Evolutionary conservation across 2,888 invertebrate genomes (phyloP), one percentile per base, ranked within the genome.

Genomic region (Bruchidius siliquastri): DNA sequence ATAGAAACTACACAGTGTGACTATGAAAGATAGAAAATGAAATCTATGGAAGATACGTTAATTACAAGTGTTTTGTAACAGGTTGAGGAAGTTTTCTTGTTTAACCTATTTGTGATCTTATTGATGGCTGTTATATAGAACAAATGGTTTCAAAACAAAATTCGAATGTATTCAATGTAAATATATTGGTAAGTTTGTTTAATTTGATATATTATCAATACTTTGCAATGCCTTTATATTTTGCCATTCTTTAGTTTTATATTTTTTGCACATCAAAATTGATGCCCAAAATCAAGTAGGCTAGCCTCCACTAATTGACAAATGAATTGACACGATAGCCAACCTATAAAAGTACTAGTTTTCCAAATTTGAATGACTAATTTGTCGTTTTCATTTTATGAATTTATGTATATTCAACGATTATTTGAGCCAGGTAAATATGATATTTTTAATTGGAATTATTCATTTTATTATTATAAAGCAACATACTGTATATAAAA

Each of bases 61-160:
- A 10, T 68, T 68, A 10, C 68, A 10, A 21, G 3, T 68, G 21
- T 68, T 21, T 21, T 68, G 20, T 21, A 21, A 22, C 21, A 21
- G 68, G 13, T 68, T 68, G 22, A 20, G 20, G 20, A 68, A 21
- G 68, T 21, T 22, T 3, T 10, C 21, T 68, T 68, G 22, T 21
- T 21, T 21, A 68, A 68, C 68, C 68, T 68, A 68, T 68, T 68
- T 68, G 21, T 68, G 22, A 68, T 68, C 22, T 68, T 68, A 68
- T 68, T 21, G 68, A 68, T 68, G 68, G 68, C 68, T 68, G 22
- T 68, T 68, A 21, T 21, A 22, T 68, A 68, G 68, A 68, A 68
- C 68, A 68, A 68, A 68, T 68, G 68, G 68, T 70, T 70, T 26
- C 30, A 70, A 70, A 70, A 70, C 26, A 32, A 71, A 49, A 32